A percentile compares a stretch with the other conserved stretches of the same genome.
These are phyloP conservation scores for Hypomecis punctinalis DNA, from an alignment of 2,888 invertebrate species.

Conservation along the genomic window DNA sequence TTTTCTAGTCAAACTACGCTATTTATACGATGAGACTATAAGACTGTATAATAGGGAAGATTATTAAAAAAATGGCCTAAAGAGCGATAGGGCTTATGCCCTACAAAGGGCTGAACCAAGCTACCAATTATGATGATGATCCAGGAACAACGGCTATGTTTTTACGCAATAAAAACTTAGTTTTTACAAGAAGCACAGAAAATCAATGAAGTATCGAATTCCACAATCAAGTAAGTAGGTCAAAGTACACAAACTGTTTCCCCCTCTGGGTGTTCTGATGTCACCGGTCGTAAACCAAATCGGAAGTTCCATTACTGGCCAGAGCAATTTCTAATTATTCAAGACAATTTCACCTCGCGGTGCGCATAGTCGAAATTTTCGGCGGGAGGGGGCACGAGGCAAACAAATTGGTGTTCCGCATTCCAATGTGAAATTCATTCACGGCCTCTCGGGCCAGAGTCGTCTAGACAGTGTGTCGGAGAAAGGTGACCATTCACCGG, in stretches of 20 bases:
- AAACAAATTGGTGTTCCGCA: conserved; percentile 79
- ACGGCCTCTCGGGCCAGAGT: conserved; percentile 78
- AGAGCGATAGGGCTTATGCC: too few relatives aligned
- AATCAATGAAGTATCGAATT: neutral
- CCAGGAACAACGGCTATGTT: too few relatives aligned
- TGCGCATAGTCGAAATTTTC: conserved; percentile 63
- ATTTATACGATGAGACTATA: too few relatives aligned
- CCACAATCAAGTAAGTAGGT: neutral
- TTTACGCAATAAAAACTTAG: neutral
- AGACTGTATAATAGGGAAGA: neutral
- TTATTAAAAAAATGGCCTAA: too few relatives aligned
- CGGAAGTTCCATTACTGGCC: conserved; percentile 38
- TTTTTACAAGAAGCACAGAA: neutral
- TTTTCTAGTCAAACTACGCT: too few relatives aligned
- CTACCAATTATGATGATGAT: too few relatives aligned
- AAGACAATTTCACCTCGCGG: conserved; percentile 66
- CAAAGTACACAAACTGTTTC: neutral
- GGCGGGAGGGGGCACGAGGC: conserved; percentile 49
- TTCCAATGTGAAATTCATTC: conserved; percentile 82
- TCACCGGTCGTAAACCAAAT: conserved; percentile 11
- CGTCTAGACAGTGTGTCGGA: conserved; percentile 83
- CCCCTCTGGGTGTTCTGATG: neutral
- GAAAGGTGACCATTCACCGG: conserved; percentile 84
- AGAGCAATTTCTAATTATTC: conserved; percentile 64
- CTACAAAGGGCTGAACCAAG: too few relatives aligned